Percentiles rank a stretch among this genome's conserved stretches.
phyloP scores from a whole-genome alignment of 2,888 invertebrate species.

The Synergus itoensis region DNA sequence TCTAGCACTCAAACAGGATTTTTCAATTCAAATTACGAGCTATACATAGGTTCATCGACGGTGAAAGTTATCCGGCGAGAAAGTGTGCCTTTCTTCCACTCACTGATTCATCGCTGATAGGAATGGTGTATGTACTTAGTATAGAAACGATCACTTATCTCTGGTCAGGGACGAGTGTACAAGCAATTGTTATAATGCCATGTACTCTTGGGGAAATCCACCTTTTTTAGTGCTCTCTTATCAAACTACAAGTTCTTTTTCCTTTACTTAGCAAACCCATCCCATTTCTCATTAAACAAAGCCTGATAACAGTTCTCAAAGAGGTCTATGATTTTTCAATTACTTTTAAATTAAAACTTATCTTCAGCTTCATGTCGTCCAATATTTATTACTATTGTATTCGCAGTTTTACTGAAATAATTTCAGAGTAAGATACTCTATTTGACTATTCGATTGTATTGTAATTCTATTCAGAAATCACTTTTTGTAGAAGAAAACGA shows the following conservation, averaged over 20 bases:
- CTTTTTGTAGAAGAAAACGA: too few relatives aligned
- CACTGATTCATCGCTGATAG: constrained; percentile 74
- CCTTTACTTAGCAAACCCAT: neutral
- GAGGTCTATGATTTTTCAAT: neutral
- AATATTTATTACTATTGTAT: neutral
- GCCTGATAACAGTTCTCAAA: neutral
- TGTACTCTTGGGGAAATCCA: constrained; percentile 4
- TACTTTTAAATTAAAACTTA: neutral
- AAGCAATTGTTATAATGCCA: constrained; percentile 12
- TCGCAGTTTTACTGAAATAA: too few relatives aligned
- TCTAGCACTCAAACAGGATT: constrained; percentile 60
- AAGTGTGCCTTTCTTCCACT: constrained; percentile 76
- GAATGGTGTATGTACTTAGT: constrained; percentile 54
- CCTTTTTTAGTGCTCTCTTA: neutral
- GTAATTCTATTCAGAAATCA: neutral
- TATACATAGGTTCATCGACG: constrained; percentile 72
- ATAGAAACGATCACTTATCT: constrained; percentile 56
- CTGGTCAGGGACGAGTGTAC: constrained; percentile 22
- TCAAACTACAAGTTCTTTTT: neutral
- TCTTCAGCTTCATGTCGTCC: neutral
- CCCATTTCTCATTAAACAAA: neutral
- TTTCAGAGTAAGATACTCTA: too few relatives aligned
- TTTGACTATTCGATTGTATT: too few relatives aligned
- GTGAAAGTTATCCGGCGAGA: constrained; percentile 77
- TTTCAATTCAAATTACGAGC: constrained; percentile 64